Base-by-base conservation (phyloP, 2,113 vertebrate genomes). In the Platysteira castanea region DNA sequence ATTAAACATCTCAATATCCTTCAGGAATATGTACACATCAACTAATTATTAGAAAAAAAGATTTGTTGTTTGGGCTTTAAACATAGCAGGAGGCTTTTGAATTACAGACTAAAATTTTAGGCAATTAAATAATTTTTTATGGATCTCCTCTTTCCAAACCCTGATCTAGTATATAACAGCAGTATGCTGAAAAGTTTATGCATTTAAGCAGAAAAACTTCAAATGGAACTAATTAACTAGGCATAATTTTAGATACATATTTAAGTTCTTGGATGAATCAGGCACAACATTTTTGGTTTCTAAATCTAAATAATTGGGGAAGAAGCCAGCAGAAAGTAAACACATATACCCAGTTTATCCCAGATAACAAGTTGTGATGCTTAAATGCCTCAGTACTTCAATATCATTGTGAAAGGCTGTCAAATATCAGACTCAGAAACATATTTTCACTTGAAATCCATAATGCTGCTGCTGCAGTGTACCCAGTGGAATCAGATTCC, bases 1-100 rank as follows among this genome's bases (percentile, higher is more conserved):
- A 87, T 83, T 88, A 90, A 92, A 86, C 52, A 77, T 85, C 71
- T 91, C 68, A 74, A 86, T 94, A 85, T 74, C 71, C 85, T 94
- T 70, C 76, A 84, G 94, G 86, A 96, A 77, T 81, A 61, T 10
- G 28, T 60, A 46, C 20, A 24, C 26, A 57, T 23, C 79, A 73
- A 59, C 46, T 85, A 92, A 90, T 93, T 86, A 80, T 80, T 93
- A 74, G 50, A 7, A 80, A 84, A 79, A 91, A 70, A 49, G 7
- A 46, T 89, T 87, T 84, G 53, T 61, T 90, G 46, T 77, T 92
- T 50, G 67, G 70, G 35, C 75, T 94, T 93, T 94, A 90, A 91
- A 89, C 77, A 59, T 50, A 95, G 90, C 80, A 56, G 86, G 69
- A 89, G 53, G 35, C 30, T 83, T 95, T 74, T 88, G 87, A 93